These are phyloP conservation scores for Mixornis gularis DNA, from an alignment of 2,113 vertebrate species.

Conservation along the genomic window DNA sequence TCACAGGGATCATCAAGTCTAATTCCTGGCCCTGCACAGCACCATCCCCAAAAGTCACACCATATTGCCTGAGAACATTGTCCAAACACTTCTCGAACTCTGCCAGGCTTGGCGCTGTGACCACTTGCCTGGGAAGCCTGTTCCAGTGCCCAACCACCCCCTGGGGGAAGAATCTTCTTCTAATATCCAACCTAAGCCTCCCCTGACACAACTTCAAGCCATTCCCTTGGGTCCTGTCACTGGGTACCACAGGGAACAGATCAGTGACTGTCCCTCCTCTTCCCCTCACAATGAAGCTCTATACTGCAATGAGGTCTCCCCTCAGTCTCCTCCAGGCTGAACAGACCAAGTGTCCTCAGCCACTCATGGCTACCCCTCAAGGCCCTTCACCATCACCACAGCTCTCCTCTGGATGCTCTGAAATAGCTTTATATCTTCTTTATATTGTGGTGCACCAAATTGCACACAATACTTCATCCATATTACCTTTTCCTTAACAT, in stretches of 20 bases:
- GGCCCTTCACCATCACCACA: neutral
- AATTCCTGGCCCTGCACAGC: neutral
- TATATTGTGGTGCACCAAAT: neutral
- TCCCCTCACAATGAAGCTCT: neutral
- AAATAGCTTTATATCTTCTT: neutral
- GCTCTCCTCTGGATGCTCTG: neutral
- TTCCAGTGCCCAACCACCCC: neutral
- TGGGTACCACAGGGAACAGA: neutral
- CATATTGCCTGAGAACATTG: neutral
- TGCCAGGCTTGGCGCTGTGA: neutral
- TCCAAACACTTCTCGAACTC: neutral
- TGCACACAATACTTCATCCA: fast-evolving
- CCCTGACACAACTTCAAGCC: neutral
- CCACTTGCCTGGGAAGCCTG: neutral
- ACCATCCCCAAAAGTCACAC: neutral
- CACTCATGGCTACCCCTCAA: neutral
- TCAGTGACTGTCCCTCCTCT: neutral
- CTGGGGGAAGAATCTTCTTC: neutral
- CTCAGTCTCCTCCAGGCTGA: neutral
- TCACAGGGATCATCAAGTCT: neutral
- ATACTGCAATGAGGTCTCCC: neutral
- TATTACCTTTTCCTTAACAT: neutral
- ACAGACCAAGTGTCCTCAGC: neutral
- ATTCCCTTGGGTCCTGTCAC: fast-evolving
- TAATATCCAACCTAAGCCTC: neutral